Conservation (phyloP, 2,797 vertebrate genomes). For the Sebastes taczanowskii region DNA sequence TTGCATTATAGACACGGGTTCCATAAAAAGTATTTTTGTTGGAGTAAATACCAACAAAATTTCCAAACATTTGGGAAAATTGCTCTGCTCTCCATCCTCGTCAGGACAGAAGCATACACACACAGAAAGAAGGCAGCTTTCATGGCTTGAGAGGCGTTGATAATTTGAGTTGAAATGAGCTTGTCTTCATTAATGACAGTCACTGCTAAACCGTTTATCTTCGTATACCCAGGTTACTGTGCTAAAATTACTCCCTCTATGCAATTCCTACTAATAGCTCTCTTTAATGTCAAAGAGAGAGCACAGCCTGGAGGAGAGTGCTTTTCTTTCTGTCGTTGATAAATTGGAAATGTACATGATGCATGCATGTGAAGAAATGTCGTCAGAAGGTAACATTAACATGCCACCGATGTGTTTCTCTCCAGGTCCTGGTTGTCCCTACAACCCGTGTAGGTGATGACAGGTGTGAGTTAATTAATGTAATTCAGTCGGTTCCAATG, state of each 20-base stretch:
- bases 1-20: neutral
- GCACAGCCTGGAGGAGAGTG: conserved; percentile 30
- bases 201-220: conserved; percentile 71
- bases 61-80: neutral
- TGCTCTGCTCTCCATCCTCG: conserved; percentile 8
- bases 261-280: conserved; percentile 65
- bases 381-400: conserved; percentile 24
- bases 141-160: conserved; percentile 64
- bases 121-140: conserved; percentile 35
- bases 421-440: neutral
- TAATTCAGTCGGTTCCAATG: conserved; percentile 19
- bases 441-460: conserved; percentile 13
- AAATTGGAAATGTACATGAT: conserved; percentile 42
- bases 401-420: neutral
- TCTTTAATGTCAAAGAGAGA: conserved; percentile 65
- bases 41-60: conserved; percentile 10
- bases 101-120: conserved; percentile 26
- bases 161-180: conserved; percentile 74
- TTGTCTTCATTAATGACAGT: conserved; percentile 73
- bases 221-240: conserved; percentile 66
- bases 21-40: neutral
- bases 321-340: conserved; percentile 40
- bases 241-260: conserved; percentile 59
- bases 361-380: conserved; percentile 24
- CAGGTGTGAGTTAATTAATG: conserved; percentile 33